Base-by-base conservation (phyloP, 2,888 invertebrate genomes). In the Parnassius glacialis region DNA sequence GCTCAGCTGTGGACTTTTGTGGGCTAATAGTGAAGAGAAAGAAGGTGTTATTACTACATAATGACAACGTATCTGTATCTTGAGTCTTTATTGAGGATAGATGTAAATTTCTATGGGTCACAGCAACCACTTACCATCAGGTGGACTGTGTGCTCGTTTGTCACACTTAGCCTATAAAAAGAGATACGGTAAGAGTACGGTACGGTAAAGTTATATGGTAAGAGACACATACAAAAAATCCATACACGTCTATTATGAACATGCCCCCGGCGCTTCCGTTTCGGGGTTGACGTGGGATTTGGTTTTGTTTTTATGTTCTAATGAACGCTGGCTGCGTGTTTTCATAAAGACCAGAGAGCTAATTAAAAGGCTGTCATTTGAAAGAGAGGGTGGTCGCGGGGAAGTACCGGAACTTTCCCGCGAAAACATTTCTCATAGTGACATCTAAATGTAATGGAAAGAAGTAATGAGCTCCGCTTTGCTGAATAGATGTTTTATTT, bases 291-390 rank as follows among this genome's bases (percentile, higher is more conserved):
- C 67, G 52, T 58, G 54, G 7, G 62, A 65, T 61, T 70, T 68
- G 74, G 70, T 72, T 75, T 72, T 57, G 59, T 73, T 74, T 80
- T 78, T 72, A 75, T 74, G 75, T 76, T 76, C 70, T 80, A 80
- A 80, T 78, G 75, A 78, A 73, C 66, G 68, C 42, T 70, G 74
- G 67, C 74, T 75, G 76, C 73, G 74, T 72, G 75, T 74, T 74
- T 79, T 76, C 75, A 77, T 74, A 77, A 76, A 71, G 74, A 53
- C 71, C 73, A 74, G 67, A 70, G 74, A 74, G 75, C 80, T 80
- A 79, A 80, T 79, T 80, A 75, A 70, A 69, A 61, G 69, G 66
- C 70, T 70, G 73, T 74, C 69, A 65, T 67, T 67, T 60, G 66
- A 69, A 72, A 16, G 52, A 56, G 56, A 25, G 9, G 16, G 52